Evolutionary conservation across 2,113 vertebrate species (phyloP), one percentile per base, ranked within the genome.

Genomic region (Nothobranchius furzeri): DNA sequence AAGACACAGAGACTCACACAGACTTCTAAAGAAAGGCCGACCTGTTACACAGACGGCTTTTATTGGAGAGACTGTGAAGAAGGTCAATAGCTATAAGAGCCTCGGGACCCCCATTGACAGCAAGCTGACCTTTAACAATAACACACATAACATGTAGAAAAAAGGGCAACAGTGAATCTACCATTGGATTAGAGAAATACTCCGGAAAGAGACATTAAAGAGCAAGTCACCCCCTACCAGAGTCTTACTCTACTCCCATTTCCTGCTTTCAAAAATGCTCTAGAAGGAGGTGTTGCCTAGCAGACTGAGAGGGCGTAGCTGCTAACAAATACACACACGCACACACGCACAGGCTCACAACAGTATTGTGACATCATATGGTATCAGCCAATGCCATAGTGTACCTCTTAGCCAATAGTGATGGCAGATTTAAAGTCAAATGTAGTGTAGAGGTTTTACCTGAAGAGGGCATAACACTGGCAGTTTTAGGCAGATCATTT

Each of bases 61-160:
- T 35, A 30, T 45, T 17, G 42, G 24, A 17, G 24, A 65, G 14
- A 20, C 40, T 65, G 63, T 45, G 42, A 25, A 63, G 51, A 54
- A 37, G 51, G 51, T 65, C 51, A 65, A 54, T 46, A 65, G 30
- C 40, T 13, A 7, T 15, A 65, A 45, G 36, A 36, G 42, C 63
- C 51, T 53, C 36, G 9, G 51, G 40, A 55, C 50, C 7, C 17
- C 48, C 49, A 52, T 15, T 52, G 61, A 64, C 61, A 65, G 14
- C 10, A 45, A 24, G 24, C 20, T 54, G 63, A 65, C 50, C 49
- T 54, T 64, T 53, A 42, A 25, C 36, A 40, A 53, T 46, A 65
- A 45, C 40, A 65, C 15, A 37, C 37, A 25, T 13, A 52, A 54
- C 40, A 46, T 46, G 10, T 46, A 35, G 7, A 65, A 54, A 42